Percentiles rank a stretch among this genome's conserved stretches.
Evolutionary conservation across 2,113 vertebrate species (phyloP).

Genomic region (Macrotus californicus): DNA sequence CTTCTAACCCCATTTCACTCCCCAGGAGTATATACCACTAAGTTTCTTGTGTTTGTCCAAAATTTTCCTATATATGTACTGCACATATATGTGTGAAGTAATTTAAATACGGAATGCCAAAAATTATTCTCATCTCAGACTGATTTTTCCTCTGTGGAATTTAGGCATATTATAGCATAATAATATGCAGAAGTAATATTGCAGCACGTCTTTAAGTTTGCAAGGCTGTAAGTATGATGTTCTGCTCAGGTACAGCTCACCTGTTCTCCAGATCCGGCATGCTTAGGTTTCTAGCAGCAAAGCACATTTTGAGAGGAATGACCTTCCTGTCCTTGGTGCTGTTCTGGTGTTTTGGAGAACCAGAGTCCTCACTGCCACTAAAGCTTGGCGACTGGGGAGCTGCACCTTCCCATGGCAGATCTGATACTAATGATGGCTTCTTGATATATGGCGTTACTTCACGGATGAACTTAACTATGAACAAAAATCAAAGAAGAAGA

Average conservation of each 20-base stretch:
- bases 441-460: slow-evolving; percentile 96
- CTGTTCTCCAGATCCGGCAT: slow-evolving; percentile 97
- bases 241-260: slow-evolving; percentile 75
- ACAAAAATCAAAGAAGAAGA: slow-evolving; percentile 8
- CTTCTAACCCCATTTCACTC: background rate
- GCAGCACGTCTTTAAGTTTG: background rate
- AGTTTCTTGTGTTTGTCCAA: background rate
- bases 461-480: slow-evolving; percentile 92
- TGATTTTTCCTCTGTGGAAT: background rate
- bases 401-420: slow-evolving; percentile 91
- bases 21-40: background rate
- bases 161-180: background rate
- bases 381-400: slow-evolving; percentile 87
- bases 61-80: background rate
- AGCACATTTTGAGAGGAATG: slow-evolving; percentile 97
- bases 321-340: slow-evolving; percentile 88
- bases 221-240: background rate
- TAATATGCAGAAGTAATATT: background rate
- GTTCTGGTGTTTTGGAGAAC: slow-evolving; percentile 87
- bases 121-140: background rate
- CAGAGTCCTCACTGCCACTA: slow-evolving; percentile 90
- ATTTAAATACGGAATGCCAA: background rate
- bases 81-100: background rate
- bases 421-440: slow-evolving; percentile 91
- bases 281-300: slow-evolving; percentile 93